A percentile compares a stretch with the other conserved stretches of the same genome.
Evolutionary conservation across 2,797 vertebrate genomes (phyloP).

Genomic region (Cynopterus sphinx): DNA sequence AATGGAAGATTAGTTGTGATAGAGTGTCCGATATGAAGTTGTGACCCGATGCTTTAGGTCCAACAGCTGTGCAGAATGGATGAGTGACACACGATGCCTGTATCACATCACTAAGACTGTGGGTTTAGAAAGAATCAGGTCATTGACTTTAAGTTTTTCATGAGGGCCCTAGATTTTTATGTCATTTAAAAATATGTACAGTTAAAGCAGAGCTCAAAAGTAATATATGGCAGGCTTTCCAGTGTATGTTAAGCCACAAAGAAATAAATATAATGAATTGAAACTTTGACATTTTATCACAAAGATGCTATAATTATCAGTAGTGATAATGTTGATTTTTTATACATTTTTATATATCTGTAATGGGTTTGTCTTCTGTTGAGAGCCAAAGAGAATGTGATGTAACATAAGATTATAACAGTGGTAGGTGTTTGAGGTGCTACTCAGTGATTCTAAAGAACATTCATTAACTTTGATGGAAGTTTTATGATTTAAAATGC

Average conservation of each 20-base stretch:
- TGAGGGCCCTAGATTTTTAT: background rate
- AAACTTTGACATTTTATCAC: constrained; percentile 33
- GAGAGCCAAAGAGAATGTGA: background rate
- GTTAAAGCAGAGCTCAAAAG: background rate
- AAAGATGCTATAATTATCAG: background rate
- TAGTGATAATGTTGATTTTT: background rate
- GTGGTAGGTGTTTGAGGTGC: constrained; percentile 20
- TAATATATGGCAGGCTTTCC: background rate
- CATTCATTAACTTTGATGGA: constrained; percentile 15
- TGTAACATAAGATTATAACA: constrained; percentile 35
- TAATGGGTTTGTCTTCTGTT: constrained; percentile 2
- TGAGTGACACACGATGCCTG: background rate
- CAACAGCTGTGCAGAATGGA: background rate
- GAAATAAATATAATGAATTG: background rate
- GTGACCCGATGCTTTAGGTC: background rate
- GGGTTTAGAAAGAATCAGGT: background rate
- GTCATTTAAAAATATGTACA: background rate
- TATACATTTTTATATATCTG: background rate
- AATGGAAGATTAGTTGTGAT: background rate
- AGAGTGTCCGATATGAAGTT: background rate
- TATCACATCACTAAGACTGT: background rate
- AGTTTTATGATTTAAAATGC: constrained; percentile 51
- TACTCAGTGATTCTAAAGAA: constrained; percentile 24
- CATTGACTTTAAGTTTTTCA: background rate
- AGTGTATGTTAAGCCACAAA: background rate